A percentile compares a stretch with the other conserved stretches of the same genome.
These are phyloP conservation scores for Natrix natrix DNA, from an alignment of 2,797 vertebrate genomes.

Conservation along the genomic window DNA sequence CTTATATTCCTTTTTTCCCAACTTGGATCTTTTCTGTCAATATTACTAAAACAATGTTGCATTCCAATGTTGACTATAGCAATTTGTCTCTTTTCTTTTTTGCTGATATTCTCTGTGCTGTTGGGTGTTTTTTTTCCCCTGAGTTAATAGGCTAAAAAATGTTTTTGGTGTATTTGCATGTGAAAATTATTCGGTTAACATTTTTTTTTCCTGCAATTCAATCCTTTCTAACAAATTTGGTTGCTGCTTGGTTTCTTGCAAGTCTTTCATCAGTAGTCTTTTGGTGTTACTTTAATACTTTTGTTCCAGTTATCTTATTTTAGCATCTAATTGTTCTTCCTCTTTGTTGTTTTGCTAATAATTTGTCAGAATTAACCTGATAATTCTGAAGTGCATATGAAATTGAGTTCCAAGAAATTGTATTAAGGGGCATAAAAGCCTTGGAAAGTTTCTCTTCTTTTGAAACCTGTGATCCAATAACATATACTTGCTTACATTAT, in stretches of 20 bases:
- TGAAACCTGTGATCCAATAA: slow-evolving; percentile 30
- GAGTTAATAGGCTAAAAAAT: background rate
- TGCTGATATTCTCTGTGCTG: background rate
- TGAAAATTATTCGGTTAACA: background rate
- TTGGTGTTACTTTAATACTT: background rate
- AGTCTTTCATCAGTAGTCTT: background rate
- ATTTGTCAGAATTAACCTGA: background rate
- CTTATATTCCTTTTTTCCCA: background rate
- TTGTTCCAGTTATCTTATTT: background rate
- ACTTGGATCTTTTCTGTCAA: background rate
- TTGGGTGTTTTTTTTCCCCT: background rate
- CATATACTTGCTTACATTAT: slow-evolving; percentile 30
- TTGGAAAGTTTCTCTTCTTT: slow-evolving; percentile 22
- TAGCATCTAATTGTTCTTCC: slow-evolving; percentile 11
- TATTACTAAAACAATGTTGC: background rate
- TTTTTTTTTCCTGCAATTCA: background rate
- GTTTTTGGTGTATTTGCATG: background rate
- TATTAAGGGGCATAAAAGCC: slow-evolving; percentile 45
- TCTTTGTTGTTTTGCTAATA: slow-evolving; percentile 11
- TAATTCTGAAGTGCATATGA: slow-evolving; percentile 4
- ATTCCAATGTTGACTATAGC: background rate
- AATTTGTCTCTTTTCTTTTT: background rate
- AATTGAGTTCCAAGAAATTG: slow-evolving; percentile 32
- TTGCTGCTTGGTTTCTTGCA: background rate
- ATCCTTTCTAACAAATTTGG: background rate